Base-by-base conservation (phyloP, 2,113 vertebrate genomes). In the Clinocottus analis region DNA sequence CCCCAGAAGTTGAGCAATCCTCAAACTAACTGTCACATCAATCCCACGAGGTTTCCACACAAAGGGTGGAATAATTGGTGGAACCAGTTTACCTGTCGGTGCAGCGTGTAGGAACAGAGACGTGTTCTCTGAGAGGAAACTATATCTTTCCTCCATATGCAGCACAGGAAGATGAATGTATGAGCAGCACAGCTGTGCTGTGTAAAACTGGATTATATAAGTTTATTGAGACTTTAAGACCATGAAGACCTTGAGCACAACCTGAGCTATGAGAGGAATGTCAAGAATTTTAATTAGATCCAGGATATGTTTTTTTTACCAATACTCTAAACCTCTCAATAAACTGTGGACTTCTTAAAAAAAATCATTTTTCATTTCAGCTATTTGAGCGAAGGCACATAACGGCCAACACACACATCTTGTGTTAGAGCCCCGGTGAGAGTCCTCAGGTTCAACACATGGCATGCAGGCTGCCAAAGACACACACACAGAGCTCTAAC, bases 201-300 rank as follows among this genome's bases (percentile, higher is more conserved):
- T 87, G 86, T 91, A 91, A 93, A 93, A 93, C 81, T 78, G 91
- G 94, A 93, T 95, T 94, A 94, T 92, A 90, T 83, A 84, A 91
- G 89, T 94, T 95, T 93, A 94, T 83, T 88, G 85, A 93, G 88
- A 89, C 87, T 90, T 93, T 78, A 93, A 94, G 83, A 92, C 87
- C 78, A 89, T 16, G 56, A 92, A 92, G 90, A 92, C 91, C 84
- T 90, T 89, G 81, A 92, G 89, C 80, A 93, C 86, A 91, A 92
- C 91, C 82, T 81, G 81, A 79, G 83, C 83, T 85, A 94, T 92
- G 92, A 90, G 58, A 63, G 85, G 94, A 93, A 95, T 95, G 93
- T 68, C n/a, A 45, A 84, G 93, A 91, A 95, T 94, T 93, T 94
- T 94, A 94, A 95, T 94, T 85, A 90, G 85, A 92, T 89, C 88